Evolutionary conservation across 1,140 invertebrate genomes (phyloP), one percentile per base, ranked within the genome.

Genomic region (Formica selysi): DNA sequence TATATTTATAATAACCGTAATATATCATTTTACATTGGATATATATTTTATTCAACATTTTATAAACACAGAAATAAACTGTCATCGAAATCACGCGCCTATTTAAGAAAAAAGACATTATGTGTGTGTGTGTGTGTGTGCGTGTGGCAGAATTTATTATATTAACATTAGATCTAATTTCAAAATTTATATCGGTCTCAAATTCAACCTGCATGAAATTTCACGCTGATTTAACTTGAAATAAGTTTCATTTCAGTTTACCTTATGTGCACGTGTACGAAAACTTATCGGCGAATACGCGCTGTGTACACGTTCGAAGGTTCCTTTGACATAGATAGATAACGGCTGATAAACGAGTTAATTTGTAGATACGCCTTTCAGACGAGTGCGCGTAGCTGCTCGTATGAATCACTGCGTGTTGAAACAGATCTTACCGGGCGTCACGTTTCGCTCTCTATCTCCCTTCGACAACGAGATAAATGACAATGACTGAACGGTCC

Each of bases 291-390:
- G 44, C 44, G 38, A n/a, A 32, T 68, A n/a, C 7, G 8, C 32
- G 26, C 19, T 44, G n/a, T 16, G 16, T 26, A 16, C 36, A 54
- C 78, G 41, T 26, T 36, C 68, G 79, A 74, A 83, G 54, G 79
- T 32, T 61, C 68, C 79, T 44, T 83, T 61, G 79, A 74, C 79
- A 73, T 57, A 57, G 36, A 74, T 74, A 74, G 79, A 81, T 81
- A 81, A 81, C 67, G 68, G 44, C 51, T 59, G 79, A 81, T 81
- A 81, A 81, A 81, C 67, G 67, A 81, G 79, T 81, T 73, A 81
- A 81, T 81, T 73, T 81, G 67, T 44, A 73, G 79, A 83, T 61
- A 83, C 68, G 41, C 57, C 68, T 83, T 74, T 83, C 54, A 13
- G 57, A 32, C 68, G 68, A 54, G 64, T 19, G 48, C 48, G 48